phyloP scores from a whole-genome alignment of 2,797 vertebrate genomes.

The Amblyopsis hoosieri region DNA sequence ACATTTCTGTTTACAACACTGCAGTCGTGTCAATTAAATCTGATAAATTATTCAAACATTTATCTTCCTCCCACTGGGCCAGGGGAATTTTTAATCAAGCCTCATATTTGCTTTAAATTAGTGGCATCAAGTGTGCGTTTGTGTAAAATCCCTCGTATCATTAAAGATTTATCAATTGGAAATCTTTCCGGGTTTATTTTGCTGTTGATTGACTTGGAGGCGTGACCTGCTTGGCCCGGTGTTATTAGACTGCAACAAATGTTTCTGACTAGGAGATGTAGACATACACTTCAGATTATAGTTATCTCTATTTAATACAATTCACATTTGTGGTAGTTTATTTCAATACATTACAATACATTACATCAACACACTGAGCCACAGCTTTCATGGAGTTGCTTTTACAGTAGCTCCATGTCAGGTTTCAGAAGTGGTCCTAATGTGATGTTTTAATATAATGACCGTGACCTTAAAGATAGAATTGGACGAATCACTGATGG shows the following conservation, averaged over 20 bases:
- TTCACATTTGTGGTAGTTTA: no score
- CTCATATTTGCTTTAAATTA: slow-evolving; percentile 98
- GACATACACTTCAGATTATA: slow-evolving; percentile 1
- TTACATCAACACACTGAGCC: no score
- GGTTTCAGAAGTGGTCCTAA: no score
- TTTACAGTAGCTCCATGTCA: no score
- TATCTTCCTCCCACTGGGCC: slow-evolving; percentile 82
- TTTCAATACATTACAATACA: no score
- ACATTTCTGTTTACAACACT: slow-evolving; percentile 91
- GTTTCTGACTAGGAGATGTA: slow-evolving; percentile 21
- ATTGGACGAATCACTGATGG: no score
- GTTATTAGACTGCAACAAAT: slow-evolving; percentile 70
- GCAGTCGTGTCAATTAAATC: slow-evolving; percentile 88
- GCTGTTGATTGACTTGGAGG: slow-evolving; percentile 89
- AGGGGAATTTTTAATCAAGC: slow-evolving; percentile 95
- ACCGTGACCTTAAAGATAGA: no score
- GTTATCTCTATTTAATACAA: no score
- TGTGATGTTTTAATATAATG: no score
- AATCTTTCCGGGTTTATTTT: slow-evolving; percentile 94
- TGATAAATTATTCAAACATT: slow-evolving; percentile 93
- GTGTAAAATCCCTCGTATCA: slow-evolving; percentile 96
- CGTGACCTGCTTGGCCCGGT: slow-evolving; percentile 51
- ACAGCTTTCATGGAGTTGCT: no score
- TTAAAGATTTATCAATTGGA: slow-evolving; percentile 97
- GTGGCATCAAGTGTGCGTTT: slow-evolving; percentile 91